Evolutionary conservation across 2,888 invertebrate species (phyloP).

Genomic region (Ischnura elegans): DNA sequence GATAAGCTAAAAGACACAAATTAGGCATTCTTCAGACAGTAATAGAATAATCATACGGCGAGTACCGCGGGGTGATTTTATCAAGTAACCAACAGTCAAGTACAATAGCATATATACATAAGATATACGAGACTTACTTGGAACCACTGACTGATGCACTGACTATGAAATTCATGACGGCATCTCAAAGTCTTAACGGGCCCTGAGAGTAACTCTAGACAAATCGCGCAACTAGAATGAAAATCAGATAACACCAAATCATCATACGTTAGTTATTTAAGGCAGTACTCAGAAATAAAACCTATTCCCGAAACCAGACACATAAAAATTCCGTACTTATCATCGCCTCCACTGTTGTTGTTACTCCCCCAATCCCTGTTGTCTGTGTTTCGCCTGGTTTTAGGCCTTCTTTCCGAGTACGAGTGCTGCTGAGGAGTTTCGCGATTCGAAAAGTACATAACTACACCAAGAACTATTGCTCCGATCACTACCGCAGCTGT

Average conservation of each 20-base stretch:
- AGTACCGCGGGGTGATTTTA: too few relatives aligned
- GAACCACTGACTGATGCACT: not conserved
- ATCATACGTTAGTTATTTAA: not conserved
- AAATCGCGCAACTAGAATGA: not conserved
- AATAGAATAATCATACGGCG: too few relatives aligned
- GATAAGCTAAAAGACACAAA: too few relatives aligned
- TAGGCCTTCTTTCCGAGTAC: not conserved
- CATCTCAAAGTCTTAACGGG: not conserved
- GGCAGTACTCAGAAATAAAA: not conserved
- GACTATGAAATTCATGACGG: not conserved
- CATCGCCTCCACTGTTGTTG: not conserved
- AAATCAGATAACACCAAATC: not conserved
- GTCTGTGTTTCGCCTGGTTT: not conserved
- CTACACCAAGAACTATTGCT: not conserved
- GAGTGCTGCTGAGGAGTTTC: not conserved
- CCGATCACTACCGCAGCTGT: not conserved
- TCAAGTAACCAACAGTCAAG: too few relatives aligned
- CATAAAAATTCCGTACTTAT: not conserved
- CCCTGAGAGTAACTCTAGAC: not conserved
- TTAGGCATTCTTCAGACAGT: too few relatives aligned
- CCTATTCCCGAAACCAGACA: not conserved
- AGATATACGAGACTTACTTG: not conserved
- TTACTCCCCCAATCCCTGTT: not conserved
- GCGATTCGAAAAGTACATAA: not conserved
- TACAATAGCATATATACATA: not conserved